Evolutionary conservation across 2,113 vertebrate species (phyloP).

Genomic region (Neofelis nebulosa): DNA sequence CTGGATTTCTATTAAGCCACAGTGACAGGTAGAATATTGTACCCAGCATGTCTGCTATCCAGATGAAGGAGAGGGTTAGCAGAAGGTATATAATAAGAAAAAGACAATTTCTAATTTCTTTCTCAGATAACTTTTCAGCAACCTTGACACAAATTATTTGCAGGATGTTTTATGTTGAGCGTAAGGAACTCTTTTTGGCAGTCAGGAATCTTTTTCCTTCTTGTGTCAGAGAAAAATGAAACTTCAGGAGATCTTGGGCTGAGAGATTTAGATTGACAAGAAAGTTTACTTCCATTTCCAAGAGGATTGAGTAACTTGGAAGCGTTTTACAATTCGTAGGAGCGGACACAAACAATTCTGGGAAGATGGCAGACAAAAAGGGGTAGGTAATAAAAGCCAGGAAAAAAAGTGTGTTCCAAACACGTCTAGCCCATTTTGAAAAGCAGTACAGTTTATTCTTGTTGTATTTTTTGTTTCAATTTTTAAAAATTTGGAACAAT

Average conservation of each 20-base stretch:
- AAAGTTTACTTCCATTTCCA: conserved; percentile 28
- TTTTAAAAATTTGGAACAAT: neutral
- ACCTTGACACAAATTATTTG: neutral
- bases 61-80: neutral
- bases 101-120: neutral
- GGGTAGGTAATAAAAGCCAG: neutral
- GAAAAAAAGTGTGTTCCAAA: neutral
- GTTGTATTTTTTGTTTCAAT: neutral
- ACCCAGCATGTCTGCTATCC: neutral
- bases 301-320: neutral
- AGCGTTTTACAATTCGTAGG: neutral
- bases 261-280: neutral
- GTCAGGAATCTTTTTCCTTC: neutral
- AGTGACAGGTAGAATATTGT: neutral
- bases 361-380: neutral
- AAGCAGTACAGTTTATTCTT: neutral
- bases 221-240: neutral
- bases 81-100: neutral
- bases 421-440: neutral
- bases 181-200: neutral
- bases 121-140: neutral
- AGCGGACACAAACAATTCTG: neutral
- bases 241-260: neutral
- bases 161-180: neutral
- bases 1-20: conserved; percentile 6